Evolutionary conservation across 1,140 invertebrate genomes (phyloP), one percentile per base, ranked within the genome.

Genomic region (Dufourea novaeangliae): DNA sequence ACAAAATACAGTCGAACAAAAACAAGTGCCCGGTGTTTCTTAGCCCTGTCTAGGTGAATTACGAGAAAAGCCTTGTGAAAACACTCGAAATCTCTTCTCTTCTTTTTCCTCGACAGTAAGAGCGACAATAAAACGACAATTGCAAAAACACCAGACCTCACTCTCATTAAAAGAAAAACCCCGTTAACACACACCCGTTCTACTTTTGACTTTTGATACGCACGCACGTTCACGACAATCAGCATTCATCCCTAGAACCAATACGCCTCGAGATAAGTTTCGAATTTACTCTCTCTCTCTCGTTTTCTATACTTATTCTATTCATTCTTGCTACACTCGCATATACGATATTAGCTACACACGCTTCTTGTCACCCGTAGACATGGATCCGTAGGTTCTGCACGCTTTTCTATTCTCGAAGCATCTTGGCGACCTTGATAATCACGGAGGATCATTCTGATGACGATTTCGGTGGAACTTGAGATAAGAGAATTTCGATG

Each of bases 111-210:
- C 59, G 37, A 70, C 25, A 66, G 72, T 54, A 71, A 76, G 69
- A 79, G 37, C 73, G 80, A 86, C 77, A 88, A 89, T 89, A 89
- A 89, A 89, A 77, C 69, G 79, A 85, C 63, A 44, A 78, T 73
- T 87, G 50, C 79, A 39, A 74, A 87, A 70, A 86, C 68, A 81
- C 57, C 66, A 83, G 74, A 83, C 12, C 54, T 80, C 52, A 81
- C 61, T 82, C 59, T 75, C 61, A 85, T 56, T 50, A 80, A 64
- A 66, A n/a, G n/a, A n/a, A 17, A 50, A n/a, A 57, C 78, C 39
- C 79, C 68, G 46, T 52, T 80, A 62, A 3, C 59, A 72, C 22
- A 54, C 44, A 29, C 46, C 25, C 25, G 22, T 54, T 83, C 57
- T 32, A 70, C 59, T 59, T 39, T 34, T 78, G 3, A 61, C 81